phyloP scores from a whole-genome alignment of 2,888 invertebrate genomes.

The Caenorhabditis zanzibari region DNA sequence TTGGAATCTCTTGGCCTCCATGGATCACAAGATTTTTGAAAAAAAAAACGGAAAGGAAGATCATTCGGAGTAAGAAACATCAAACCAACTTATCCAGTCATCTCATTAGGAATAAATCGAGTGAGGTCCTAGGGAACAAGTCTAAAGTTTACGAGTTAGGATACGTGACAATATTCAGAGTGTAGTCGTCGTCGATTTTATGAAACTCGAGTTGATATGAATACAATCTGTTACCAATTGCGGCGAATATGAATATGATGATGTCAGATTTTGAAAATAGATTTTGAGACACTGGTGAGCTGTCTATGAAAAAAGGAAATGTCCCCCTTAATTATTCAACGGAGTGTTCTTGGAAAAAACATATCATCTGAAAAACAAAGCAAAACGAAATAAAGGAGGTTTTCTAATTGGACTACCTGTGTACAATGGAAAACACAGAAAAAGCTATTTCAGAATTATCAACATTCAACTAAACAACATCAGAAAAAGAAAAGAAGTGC shows the following conservation, averaged over 20 bases:
- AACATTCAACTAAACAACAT: too few species aligned
- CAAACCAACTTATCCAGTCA: slow-evolving; percentile 12
- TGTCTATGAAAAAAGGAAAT: background rate
- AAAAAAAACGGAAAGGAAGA: slow-evolving; percentile 2
- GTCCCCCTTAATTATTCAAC: background rate
- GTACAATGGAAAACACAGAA: too few species aligned
- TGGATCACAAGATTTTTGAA: slow-evolving; percentile 4
- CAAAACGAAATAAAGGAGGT: too few species aligned
- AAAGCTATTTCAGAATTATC: too few species aligned
- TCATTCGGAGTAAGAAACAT: slow-evolving; percentile 14
- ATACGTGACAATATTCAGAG: slow-evolving; percentile 52
- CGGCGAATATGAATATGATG: background rate
- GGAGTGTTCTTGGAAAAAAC: background rate
- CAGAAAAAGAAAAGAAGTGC: too few species aligned
- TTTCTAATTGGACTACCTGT: too few species aligned
- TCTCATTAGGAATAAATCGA: slow-evolving; percentile 29
- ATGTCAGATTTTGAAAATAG: slow-evolving; percentile 20
- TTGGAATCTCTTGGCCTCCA: slow-evolving; percentile 33
- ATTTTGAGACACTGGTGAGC: background rate
- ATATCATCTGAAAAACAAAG: too few species aligned
- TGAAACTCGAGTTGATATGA: slow-evolving; percentile 13
- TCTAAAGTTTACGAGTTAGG: slow-evolving; percentile 50
- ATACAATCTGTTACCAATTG: background rate
- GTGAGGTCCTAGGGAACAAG: slow-evolving; percentile 11
- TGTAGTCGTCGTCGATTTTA: background rate